Conservation (phyloP, 2,113 vertebrate genomes). For the Corynorhinus townsendii region DNA sequence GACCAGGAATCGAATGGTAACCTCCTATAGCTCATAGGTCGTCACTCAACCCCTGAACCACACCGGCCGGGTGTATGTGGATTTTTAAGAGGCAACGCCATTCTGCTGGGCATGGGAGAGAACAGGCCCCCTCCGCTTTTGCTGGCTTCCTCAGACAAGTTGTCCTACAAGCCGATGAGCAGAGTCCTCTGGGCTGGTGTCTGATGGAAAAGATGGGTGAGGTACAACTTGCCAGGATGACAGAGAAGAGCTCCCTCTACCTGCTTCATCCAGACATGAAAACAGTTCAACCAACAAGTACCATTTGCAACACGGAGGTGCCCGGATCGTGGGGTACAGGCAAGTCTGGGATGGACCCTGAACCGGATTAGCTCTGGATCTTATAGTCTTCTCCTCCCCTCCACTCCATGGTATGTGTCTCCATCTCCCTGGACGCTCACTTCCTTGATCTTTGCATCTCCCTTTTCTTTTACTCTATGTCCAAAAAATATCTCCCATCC, state of each 20-base stretch:
- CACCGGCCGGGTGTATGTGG: no score
- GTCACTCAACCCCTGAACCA: no score
- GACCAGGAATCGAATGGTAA: no score
- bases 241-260: not conserved
- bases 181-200: not conserved
- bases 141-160: not conserved
- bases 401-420: accelerated
- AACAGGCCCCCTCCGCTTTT: not conserved
- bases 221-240: not conserved
- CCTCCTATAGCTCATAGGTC: no score
- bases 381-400: not conserved
- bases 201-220: not conserved
- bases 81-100: not conserved
- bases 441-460: not conserved
- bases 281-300: not conserved
- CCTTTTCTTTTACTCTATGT: not conserved
- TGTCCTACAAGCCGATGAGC: not conserved
- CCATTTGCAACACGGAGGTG: not conserved
- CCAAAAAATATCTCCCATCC: not conserved
- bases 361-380: not conserved
- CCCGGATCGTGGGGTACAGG: not conserved
- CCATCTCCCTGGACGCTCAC: not conserved
- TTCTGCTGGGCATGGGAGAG: not conserved
- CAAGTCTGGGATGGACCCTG: not conserved
- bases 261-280: not conserved